phyloP scores from a whole-genome alignment of 2,888 invertebrate genomes.

The Eupithecia dodoneata region DNA sequence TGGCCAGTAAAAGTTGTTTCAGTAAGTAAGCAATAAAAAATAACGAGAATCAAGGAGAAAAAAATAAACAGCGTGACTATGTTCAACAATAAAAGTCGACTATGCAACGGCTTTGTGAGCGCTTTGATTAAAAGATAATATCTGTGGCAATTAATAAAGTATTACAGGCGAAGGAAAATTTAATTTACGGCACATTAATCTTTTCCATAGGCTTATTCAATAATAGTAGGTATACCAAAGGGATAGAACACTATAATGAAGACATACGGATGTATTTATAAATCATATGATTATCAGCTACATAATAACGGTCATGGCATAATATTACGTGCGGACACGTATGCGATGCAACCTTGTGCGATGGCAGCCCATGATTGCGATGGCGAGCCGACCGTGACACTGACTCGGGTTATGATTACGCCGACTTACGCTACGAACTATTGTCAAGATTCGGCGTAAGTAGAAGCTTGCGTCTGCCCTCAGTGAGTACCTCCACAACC shows the following conservation, averaged over 20 bases:
- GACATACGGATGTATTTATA: conserved; percentile 34
- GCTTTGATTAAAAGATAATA: conserved; percentile 7
- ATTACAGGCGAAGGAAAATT: conserved; percentile 7
- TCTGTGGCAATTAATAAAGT: conserved; percentile 13
- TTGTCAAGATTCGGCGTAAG: conserved; percentile 61
- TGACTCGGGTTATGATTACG: conserved; percentile 74
- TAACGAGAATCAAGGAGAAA: conserved; percentile 49
- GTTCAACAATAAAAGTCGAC: conserved; percentile 17
- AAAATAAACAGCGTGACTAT: conserved; percentile 32
- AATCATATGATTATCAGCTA: conserved; percentile 51
- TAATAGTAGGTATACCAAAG: neutral
- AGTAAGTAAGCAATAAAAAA: conserved; percentile 47
- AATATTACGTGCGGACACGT: conserved; percentile 71
- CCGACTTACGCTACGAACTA: conserved; percentile 60
- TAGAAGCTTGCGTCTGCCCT: conserved; percentile 63
- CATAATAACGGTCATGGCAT: conserved; percentile 57
- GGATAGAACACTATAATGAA: neutral
- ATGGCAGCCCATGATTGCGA: conserved; percentile 68
- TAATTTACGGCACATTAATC: neutral
- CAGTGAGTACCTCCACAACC: conserved; percentile 67
- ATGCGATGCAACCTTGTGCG: conserved; percentile 75
- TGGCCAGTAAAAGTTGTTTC: conserved; percentile 74
- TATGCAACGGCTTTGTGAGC: conserved; percentile 8
- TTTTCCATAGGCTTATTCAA: neutral
- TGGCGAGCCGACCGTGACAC: conserved; percentile 77